Evolutionary conservation across 2,797 vertebrate genomes (phyloP), one percentile per base, ranked within the genome.

Genomic region (Siniperca scherzeri): DNA sequence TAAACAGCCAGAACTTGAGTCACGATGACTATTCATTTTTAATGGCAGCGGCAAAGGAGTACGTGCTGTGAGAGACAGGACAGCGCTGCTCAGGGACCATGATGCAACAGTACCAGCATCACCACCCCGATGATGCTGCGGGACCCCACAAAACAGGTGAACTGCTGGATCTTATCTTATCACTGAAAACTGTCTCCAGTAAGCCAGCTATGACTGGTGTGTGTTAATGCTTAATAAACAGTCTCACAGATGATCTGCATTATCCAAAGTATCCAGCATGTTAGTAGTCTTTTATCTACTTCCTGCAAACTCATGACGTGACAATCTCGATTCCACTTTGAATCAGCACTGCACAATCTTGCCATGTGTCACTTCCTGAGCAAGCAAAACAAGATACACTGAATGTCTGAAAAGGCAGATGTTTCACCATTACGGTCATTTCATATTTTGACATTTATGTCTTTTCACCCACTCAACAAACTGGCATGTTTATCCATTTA

Each of bases 1-100:
- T 86, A 90, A 93, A 88, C 84, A 84, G 80, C 56, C 44, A 70
- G 55, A 83, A 85, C 13, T 46, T 85, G 85, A 89, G 80, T 91
- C 87, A 92, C 48, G 69, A 70, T 87, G 89, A 84, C 68, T 83
- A 83, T 91, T 88, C 78, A 90, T 90, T 88, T 91, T 92, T 91
- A 87, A 93, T 89, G 82, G 83, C 81, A 76, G 86, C 21, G 22
- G 80, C 55, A 66, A 56, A 30, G 16, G 69, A 78, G 72, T 82
- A 74, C 25, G 42, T 72, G 82, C 77, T 71, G 77, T 67, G 78
- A 78, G 66, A 86, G 56, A 77, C 71, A 77, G 56, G 64, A 80
- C 44, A 73, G 73, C 1, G 21, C 52, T 70, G 84, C 85, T 86
- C 75, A 40, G 83, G 76, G 78, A 85, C 88, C 73, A 64, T 79